Evolutionary conservation across 1,140 invertebrate genomes (phyloP).

Genomic region (Caenorhabditis briggsae): DNA sequence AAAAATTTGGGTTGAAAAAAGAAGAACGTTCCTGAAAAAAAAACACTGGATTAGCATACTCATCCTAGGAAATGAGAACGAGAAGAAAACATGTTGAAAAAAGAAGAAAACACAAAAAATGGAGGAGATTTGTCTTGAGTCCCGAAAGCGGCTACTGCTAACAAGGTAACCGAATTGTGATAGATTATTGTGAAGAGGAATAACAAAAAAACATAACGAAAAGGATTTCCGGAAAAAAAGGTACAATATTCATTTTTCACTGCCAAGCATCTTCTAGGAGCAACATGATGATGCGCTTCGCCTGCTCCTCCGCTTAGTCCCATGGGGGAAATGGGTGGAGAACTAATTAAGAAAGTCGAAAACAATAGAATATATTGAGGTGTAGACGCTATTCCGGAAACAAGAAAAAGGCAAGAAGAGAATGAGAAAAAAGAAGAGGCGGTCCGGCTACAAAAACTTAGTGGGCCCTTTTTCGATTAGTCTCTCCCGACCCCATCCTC

Average conservation of each 20-base stretch:
- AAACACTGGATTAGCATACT: constrained; percentile 2
- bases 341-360: constrained; percentile 55
- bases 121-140: constrained; percentile 18
- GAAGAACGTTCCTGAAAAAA: constrained; percentile 25
- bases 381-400: constrained; percentile 42
- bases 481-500: background rate
- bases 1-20: background rate
- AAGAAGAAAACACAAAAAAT: background rate
- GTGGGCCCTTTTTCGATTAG: constrained; percentile 1
- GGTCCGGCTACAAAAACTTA: background rate
- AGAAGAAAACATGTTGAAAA: too few relatives aligned
- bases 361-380: constrained; percentile 52
- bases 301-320: background rate
- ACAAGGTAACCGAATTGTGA: constrained; percentile 41
- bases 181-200: background rate
- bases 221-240: background rate
- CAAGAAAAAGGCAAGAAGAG: background rate
- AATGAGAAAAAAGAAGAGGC: background rate
- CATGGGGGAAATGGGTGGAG: constrained; percentile 43
- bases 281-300: constrained; percentile 6
- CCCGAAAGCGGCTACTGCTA: background rate
- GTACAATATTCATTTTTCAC: constrained; percentile 41
- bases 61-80: background rate
- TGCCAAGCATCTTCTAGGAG: constrained; percentile 13
- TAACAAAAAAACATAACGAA: background rate